Evolutionary conservation across 1,140 invertebrate genomes (phyloP).

Genomic region (Saccostrea echinata): DNA sequence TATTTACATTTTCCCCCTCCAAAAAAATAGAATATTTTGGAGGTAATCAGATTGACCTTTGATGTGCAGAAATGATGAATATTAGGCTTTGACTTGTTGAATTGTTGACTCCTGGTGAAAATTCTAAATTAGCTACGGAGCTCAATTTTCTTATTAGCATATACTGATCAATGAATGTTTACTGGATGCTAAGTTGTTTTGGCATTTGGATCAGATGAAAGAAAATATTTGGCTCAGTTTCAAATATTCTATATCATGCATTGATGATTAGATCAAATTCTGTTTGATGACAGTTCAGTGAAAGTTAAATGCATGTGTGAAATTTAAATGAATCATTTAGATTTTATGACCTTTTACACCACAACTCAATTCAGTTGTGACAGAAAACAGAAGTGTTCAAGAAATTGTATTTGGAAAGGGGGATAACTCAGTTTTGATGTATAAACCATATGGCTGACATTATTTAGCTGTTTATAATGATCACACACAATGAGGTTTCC

Average conservation of each 20-base stretch:
- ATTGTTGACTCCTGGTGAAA: constrained; percentile 14
- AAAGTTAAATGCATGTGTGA: background rate
- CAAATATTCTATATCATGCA: constrained; percentile 7
- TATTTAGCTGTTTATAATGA: background rate
- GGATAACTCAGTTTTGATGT: background rate
- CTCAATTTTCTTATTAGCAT: constrained; percentile 2
- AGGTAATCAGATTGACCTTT: background rate
- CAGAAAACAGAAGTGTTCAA: background rate
- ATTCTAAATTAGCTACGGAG: background rate
- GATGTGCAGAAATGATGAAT: background rate
- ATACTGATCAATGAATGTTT: background rate
- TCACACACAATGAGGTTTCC: constrained; percentile 13
- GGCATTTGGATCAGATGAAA: background rate
- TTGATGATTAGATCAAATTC: background rate
- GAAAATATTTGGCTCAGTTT: constrained; percentile 11
- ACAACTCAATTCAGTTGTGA: background rate
- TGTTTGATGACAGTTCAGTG: background rate
- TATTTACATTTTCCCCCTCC: no score
- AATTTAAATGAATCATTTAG: background rate
- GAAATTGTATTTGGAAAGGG: background rate
- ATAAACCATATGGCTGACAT: background rate
- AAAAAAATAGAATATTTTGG: no score
- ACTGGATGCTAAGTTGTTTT: background rate
- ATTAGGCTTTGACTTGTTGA: background rate
- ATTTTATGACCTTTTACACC: background rate